Evolutionary conservation across 2,888 invertebrate genomes (phyloP), one percentile per base, ranked within the genome.

Genomic region (Branchipolynoe longqiensis): DNA sequence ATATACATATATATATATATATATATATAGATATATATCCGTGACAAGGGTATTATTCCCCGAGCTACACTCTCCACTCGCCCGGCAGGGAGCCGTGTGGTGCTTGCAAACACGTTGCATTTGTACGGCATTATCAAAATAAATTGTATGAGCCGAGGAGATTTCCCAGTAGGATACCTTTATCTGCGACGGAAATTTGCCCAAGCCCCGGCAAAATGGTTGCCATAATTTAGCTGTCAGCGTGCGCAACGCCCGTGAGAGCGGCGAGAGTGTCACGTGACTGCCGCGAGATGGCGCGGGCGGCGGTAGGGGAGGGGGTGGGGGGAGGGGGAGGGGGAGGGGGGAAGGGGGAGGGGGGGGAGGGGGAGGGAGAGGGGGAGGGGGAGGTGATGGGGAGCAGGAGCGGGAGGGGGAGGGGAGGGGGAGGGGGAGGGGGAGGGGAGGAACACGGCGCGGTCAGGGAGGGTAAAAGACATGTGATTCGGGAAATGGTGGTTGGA

Each of bases 171-270:
- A 38, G 82, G 58, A 58, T 82, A 48, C 56, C 4, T 58, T 82
- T 54, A 82, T 82, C 82, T 82, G 82, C 56, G 58, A 36, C 82
- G 82, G 82, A 82, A 82, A 82, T 82, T 78, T 82, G 58, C 82
- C 58, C 56, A 82, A 58, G 82, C 82, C 58, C 36, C 36, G 82
- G 82, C 82, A 82, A 82, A 82, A 82, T 54, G 82, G 33, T n/a
- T 82, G 82, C 82, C 56, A 82, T 82, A 82, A 82, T 82, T 82
- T 36, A 82, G 82, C 82, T 82, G 82, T 82, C 82, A 82, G 56
- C 41, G 78, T 8, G 25, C 22, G 25, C 73, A 38, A 41, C n/a
- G 78, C 78, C n/a, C 12, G 48, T 41, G 41, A 25, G 38, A 22
- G 78, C 48, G 48, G 4, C 18, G 78, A 28, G 41, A 14, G 41